These are phyloP conservation scores for Etheostoma perlongum DNA, from an alignment of 2,797 vertebrate genomes.

Conservation along the genomic window DNA sequence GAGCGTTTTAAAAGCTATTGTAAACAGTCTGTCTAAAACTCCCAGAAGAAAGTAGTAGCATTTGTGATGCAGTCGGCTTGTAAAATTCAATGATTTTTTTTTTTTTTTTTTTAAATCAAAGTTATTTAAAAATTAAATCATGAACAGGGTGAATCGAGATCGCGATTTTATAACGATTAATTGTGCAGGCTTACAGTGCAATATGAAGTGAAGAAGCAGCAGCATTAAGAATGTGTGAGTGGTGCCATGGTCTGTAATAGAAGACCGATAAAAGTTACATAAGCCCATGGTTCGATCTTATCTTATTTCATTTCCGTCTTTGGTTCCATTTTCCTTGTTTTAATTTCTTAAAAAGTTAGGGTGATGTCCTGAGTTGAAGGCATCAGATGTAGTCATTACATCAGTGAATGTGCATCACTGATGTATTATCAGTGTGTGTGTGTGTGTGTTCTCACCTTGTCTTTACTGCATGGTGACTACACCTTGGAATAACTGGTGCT, in stretches of 20 bases:
- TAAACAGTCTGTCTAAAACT: too few species aligned
- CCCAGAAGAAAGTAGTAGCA: too few species aligned
- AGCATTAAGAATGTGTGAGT: neutral
- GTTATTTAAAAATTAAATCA: too few species aligned
- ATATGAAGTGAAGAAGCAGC: neutral
- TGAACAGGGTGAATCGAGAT: too few species aligned
- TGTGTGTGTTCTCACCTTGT: constrained; percentile 76
- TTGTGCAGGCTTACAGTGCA: neutral
- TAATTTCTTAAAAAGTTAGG: constrained; percentile 50
- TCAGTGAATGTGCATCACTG: neutral
- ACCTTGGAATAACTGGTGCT: constrained; percentile 83
- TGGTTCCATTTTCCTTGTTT: constrained; percentile 47
- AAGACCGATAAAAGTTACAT: constrained; percentile 42
- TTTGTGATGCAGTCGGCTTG: too few species aligned
- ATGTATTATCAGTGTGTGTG: neutral
- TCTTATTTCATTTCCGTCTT: constrained; percentile 51
- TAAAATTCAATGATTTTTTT: too few species aligned
- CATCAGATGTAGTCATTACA: constrained; percentile 20
- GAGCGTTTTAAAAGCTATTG: too few species aligned
- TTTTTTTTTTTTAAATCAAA: too few species aligned
- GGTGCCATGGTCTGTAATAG: constrained; percentile 17
- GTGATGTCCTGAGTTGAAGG: constrained; percentile 45
- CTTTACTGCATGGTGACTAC: constrained; percentile 87
- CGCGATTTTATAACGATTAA: too few species aligned
- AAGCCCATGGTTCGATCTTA: constrained; percentile 39